Evolutionary conservation across 2,888 invertebrate genomes (phyloP), one percentile per base, ranked within the genome.

Genomic region (Cosmia pyralina): DNA sequence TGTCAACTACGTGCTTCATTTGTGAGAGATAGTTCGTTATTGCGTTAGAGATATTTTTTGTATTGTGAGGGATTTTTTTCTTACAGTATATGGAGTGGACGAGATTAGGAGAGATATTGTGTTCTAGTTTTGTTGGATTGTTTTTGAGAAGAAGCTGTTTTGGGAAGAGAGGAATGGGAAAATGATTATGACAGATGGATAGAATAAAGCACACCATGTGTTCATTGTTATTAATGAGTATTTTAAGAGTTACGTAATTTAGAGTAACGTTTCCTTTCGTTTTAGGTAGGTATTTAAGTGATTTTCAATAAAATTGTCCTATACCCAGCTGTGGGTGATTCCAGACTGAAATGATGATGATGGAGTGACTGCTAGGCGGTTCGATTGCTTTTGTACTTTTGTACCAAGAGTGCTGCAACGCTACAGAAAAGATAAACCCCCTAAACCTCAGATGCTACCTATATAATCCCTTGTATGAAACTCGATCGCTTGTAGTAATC

Each of bases 21-120:
- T 75, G 64, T 71, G 84, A 67, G 60, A 81, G 82, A 77, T 64
- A 22, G 53, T 64, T 59, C 64, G 44, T 81, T 82, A 77, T 76
- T 72, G 44, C 48, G 66, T 82, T 69, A 71, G n/a, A 38, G 34
- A 48, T 62, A 6, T 63, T 67, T 83, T 64, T 46, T 74, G 59
- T 68, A 38, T 53, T 48, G 52, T 55, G 58, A 13, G 17, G 41
- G 55, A 38, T 60, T 64, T 79, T 46, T 66, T 59, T 48, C 55
- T 48, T 57, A 34, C 6, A 17, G 38, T 38, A 57, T 55, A 38
- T 59, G 41, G 46, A 73, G 79, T 84, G 55, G 59, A 48, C 28
- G 28, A 67, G 75, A 58, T 83, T 68, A 53, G 34, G 6, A 55
- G 19, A 7, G 53, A 66, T 71, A 63, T 71, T 55, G 52, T 83